phyloP scores from a whole-genome alignment of 2,888 invertebrate species.

The Athrips mouffetella region DNA sequence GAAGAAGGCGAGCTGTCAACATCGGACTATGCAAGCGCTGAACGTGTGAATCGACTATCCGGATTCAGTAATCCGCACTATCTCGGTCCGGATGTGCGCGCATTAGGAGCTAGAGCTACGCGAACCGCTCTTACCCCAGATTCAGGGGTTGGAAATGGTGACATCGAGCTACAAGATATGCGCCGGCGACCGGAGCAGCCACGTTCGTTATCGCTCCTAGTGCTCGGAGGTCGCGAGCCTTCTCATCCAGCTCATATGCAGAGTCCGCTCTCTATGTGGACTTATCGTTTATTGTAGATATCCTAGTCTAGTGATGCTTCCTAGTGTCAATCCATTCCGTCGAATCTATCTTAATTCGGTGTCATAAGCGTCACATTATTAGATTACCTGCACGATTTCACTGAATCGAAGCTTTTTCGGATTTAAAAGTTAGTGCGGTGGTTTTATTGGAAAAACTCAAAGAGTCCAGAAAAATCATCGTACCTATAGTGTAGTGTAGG shows the following conservation, averaged over 20 bases:
- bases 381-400: too few species aligned
- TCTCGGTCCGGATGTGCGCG: slow-evolving; percentile 82
- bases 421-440: too few species aligned
- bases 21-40: slow-evolving; percentile 87
- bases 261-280: slow-evolving; percentile 88
- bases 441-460: too few species aligned
- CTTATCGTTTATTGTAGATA: slow-evolving; percentile 77
- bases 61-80: slow-evolving; percentile 88
- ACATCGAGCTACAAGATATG: slow-evolving; percentile 63
- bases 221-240: slow-evolving; percentile 89
- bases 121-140: slow-evolving; percentile 71
- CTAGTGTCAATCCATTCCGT: neutral
- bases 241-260: slow-evolving; percentile 87
- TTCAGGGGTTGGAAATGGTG: slow-evolving; percentile 77
- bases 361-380: too few species aligned
- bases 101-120: slow-evolving; percentile 83
- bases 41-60: slow-evolving; percentile 79
- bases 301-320: neutral
- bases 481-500: too few species aligned
- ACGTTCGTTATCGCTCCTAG: slow-evolving; percentile 42
- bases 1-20: slow-evolving; percentile 81
- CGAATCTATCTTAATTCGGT: too few species aligned
- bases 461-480: too few species aligned
- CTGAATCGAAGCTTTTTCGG: too few species aligned
- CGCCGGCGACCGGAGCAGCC: slow-evolving; percentile 56